phyloP scores from a whole-genome alignment of 2,113 vertebrate genomes.

The Scomber japonicus region DNA sequence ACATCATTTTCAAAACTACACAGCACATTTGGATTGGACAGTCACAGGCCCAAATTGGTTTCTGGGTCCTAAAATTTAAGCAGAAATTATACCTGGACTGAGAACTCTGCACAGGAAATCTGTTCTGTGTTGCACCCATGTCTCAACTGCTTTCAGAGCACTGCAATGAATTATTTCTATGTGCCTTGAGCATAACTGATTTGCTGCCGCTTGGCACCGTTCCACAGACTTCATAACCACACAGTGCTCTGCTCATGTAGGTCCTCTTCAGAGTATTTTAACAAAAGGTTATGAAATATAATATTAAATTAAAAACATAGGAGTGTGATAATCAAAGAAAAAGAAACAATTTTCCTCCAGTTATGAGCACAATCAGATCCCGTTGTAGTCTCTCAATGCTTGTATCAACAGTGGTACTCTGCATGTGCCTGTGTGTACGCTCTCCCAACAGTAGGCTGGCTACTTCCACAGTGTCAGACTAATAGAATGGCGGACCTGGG shows the following conservation, averaged over 20 bases:
- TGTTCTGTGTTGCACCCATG: constrained; percentile 56
- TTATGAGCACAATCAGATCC: constrained; percentile 22
- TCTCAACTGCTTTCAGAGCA: constrained; percentile 60
- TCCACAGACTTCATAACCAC: constrained; percentile 63
- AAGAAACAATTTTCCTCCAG: constrained; percentile 18
- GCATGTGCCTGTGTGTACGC: background rate
- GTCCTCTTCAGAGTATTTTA: constrained; percentile 51
- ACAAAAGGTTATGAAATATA: constrained; percentile 53
- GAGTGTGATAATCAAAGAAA: constrained; percentile 41
- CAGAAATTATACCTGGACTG: constrained; percentile 40
- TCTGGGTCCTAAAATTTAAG: constrained; percentile 16
- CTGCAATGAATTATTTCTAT: constrained; percentile 77
- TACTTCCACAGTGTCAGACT: constrained; percentile 45
- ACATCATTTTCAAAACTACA: constrained; percentile 8
- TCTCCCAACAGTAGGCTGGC: constrained; percentile 33
- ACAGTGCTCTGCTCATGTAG: constrained; percentile 49
- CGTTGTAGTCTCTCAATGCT: background rate
- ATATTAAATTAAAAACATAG: constrained; percentile 47
- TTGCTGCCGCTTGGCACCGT: constrained; percentile 61
- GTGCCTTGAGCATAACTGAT: constrained; percentile 75
- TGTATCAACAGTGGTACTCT: constrained; percentile 2
- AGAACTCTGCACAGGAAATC: constrained; percentile 41
- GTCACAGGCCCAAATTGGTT: background rate
- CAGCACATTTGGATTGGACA: constrained; percentile 15
- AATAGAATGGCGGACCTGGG: constrained; percentile 63